phyloP scores from a whole-genome alignment of 2,797 vertebrate genomes.

The Pipistrellus kuhlii region DNA sequence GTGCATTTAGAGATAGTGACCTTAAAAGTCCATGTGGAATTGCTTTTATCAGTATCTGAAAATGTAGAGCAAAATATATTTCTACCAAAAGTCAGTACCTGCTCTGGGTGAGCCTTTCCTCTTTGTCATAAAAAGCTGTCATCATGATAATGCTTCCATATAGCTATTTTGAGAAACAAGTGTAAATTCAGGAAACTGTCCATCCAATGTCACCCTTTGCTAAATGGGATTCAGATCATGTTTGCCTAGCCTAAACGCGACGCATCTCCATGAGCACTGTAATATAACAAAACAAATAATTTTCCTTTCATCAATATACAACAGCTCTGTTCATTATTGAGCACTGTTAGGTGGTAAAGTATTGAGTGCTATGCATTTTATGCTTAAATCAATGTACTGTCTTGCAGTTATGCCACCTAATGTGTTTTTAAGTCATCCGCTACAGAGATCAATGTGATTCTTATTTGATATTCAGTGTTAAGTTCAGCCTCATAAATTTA shows the following conservation, averaged over 20 bases:
- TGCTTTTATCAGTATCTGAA: slow-evolving; percentile 36
- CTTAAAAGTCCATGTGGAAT: neutral
- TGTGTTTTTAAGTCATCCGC: slow-evolving; percentile 96
- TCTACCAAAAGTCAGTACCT: slow-evolving; percentile 1
- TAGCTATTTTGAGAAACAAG: slow-evolving; percentile 72
- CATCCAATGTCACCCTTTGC: slow-evolving; percentile 78
- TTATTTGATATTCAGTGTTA: slow-evolving; percentile 94
- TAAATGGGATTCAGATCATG: slow-evolving; percentile 78
- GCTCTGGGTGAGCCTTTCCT: neutral
- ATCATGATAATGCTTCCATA: slow-evolving; percentile 50
- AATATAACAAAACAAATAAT: slow-evolving; percentile 89
- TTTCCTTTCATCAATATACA: slow-evolving; percentile 90
- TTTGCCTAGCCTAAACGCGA: slow-evolving; percentile 82
- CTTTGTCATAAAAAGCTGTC: slow-evolving; percentile 49
- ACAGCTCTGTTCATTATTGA: slow-evolving; percentile 90
- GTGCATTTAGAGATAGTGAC: neutral
- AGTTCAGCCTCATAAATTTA: slow-evolving; percentile 93
- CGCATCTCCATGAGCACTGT: slow-evolving; percentile 80
- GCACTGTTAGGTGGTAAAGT: slow-evolving; percentile 88
- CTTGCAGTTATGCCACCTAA: slow-evolving; percentile 95
- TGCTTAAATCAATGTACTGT: slow-evolving; percentile 95
- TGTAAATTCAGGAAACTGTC: slow-evolving; percentile 73
- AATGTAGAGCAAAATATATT: slow-evolving; percentile 41
- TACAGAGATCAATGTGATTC: slow-evolving; percentile 93
- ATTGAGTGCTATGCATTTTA: slow-evolving; percentile 90